Evolutionary conservation across 2,888 invertebrate species (phyloP).

Genomic region (Megamerina dolium): DNA sequence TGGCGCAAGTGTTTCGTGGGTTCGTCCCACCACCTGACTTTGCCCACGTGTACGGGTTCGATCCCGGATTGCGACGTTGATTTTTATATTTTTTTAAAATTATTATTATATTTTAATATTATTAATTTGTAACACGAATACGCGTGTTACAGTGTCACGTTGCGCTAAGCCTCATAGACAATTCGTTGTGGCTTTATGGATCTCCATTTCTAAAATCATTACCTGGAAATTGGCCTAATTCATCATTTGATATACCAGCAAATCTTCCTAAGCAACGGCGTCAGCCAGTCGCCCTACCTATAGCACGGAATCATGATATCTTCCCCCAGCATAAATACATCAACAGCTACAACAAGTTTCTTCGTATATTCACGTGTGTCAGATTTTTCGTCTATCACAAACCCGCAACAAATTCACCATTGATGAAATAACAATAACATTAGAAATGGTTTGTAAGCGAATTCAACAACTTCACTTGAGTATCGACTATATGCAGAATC

Average conservation of each 20-base stretch:
- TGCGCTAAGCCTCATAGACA: background rate
- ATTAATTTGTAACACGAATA: no score
- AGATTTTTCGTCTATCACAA: background rate
- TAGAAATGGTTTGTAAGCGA: background rate
- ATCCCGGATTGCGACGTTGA: no score
- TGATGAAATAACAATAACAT: background rate
- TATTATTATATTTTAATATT: no score
- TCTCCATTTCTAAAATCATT: no score
- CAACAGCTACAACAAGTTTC: constrained; percentile 3
- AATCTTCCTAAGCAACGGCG: background rate
- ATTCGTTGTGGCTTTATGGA: no score
- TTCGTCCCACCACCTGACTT: no score
- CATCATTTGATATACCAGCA: background rate
- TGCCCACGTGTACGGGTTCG: no score
- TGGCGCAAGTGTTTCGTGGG: no score
- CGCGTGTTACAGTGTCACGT: background rate
- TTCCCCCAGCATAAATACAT: constrained; percentile 2
- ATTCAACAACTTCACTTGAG: background rate
- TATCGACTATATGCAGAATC: background rate
- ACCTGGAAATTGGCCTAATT: background rate
- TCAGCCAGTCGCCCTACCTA: no score
- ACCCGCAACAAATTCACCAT: background rate
- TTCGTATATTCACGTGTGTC: constrained; percentile 7
- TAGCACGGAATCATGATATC: no score
- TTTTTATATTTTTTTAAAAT: no score